These are phyloP conservation scores for Acanthopagrus latus DNA, from an alignment of 2,797 vertebrate genomes.

Conservation along the genomic window DNA sequence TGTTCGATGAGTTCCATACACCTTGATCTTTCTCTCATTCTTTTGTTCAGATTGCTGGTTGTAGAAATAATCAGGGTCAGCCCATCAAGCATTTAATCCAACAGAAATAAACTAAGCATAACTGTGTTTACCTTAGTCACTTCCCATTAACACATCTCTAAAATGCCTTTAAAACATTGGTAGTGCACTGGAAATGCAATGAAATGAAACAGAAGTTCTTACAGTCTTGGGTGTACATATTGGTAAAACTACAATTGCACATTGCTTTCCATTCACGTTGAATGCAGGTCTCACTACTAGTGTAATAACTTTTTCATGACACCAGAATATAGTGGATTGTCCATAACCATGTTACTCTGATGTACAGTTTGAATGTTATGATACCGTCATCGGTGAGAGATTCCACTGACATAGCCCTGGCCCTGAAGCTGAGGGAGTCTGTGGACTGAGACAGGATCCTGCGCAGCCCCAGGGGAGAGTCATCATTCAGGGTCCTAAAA, in stretches of 20 bases:
- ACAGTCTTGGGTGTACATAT: not conserved
- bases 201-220: not conserved
- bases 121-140: not conserved
- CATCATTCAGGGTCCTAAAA: constrained; percentile 90
- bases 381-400: constrained; percentile 93
- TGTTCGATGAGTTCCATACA: no score
- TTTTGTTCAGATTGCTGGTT: no score
- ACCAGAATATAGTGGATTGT: not conserved
- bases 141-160: no score
- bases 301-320: not conserved
- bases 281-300: not conserved
- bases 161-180: not conserved
- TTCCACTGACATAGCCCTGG: constrained; percentile 91
- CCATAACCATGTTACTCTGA: not conserved
- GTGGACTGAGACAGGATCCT: constrained; percentile 95
- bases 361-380: not conserved
- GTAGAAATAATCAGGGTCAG: not conserved
- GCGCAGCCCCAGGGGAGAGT: constrained; percentile 90
- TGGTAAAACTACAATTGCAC: not conserved
- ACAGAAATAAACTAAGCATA: not conserved
- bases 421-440: constrained; percentile 92
- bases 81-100: not conserved
- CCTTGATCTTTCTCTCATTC: no score
- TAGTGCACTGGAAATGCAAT: not conserved
- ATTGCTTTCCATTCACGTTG: not conserved